These are phyloP conservation scores for Neotragus pygmaeus DNA, from an alignment of 2,113 vertebrate species.

Conservation along the genomic window DNA sequence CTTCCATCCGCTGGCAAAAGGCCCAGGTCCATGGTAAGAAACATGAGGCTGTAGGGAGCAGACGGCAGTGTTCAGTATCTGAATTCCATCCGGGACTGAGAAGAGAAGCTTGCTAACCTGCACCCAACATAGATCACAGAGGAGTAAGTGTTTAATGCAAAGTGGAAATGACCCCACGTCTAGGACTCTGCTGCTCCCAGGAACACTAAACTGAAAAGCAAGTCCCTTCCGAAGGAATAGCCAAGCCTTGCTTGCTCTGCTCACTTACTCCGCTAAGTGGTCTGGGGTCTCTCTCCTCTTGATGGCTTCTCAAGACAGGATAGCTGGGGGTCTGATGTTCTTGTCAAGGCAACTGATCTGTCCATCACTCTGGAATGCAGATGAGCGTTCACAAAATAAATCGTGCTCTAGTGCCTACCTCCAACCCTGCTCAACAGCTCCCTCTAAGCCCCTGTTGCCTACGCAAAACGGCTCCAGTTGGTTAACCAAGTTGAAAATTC, in stretches of 20 bases:
- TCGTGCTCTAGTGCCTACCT: neutral
- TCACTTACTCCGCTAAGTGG: neutral
- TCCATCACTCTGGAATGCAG: neutral
- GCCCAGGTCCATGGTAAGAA: neutral
- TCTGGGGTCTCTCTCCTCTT: neutral
- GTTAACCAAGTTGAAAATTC: constrained; percentile 65
- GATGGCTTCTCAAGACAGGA: neutral
- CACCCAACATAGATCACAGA: neutral
- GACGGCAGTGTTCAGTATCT: too few species aligned
- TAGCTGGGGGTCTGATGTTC: neutral
- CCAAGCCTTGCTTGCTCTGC: neutral
- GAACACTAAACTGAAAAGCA: neutral
- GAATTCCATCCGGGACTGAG: neutral
- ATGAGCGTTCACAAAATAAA: constrained; percentile 8
- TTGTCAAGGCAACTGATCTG: neutral
- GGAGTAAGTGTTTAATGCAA: neutral
- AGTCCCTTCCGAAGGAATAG: neutral
- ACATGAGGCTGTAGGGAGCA: neutral
- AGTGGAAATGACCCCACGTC: neutral
- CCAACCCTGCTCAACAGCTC: neutral
- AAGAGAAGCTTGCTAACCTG: neutral
- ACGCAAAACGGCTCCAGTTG: neutral
- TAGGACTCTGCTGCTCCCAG: neutral
- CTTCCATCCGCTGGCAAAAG: neutral
- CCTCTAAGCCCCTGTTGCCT: neutral